Percentiles rank a stretch among this genome's conserved stretches.
These are phyloP conservation scores for Pseudochirops cupreus DNA, from an alignment of 2,797 vertebrate genomes.

Conservation along the genomic window DNA sequence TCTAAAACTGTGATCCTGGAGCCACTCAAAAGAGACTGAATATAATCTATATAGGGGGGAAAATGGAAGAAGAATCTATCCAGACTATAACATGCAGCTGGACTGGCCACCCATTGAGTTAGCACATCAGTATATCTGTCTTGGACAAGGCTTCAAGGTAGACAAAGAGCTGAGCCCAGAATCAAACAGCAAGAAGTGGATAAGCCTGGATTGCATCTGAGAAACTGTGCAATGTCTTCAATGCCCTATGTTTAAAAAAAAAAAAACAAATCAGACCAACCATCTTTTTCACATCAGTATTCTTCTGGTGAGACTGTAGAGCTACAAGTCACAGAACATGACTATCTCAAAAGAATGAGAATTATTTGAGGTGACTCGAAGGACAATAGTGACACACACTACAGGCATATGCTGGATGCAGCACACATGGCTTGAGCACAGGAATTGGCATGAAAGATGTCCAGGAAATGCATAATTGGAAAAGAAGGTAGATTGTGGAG, in stretches of 20 bases:
- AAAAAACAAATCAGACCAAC: neutral
- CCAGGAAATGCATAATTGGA: neutral
- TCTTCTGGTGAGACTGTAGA: neutral
- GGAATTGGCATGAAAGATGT: neutral
- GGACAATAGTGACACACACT: neutral
- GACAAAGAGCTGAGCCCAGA: neutral
- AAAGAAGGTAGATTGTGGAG: neutral
- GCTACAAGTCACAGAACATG: neutral
- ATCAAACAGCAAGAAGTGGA: neutral
- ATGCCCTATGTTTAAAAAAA: neutral
- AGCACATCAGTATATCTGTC: neutral
- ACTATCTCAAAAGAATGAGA: neutral
- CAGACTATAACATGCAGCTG: neutral
- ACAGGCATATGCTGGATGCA: neutral
- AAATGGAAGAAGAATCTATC: neutral
- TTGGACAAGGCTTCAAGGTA: neutral
- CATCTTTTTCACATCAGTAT: neutral
- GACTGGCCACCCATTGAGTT: neutral
- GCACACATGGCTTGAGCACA: neutral
- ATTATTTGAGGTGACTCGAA: neutral
- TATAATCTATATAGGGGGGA: neutral
- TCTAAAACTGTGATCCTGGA: neutral
- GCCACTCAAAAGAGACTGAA: neutral
- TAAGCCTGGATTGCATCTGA: neutral
- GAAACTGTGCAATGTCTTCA: neutral